Percentiles rank a stretch among this genome's conserved stretches.
phyloP scores from a whole-genome alignment of 2,888 invertebrate genomes.

The Xanthia togata region DNA sequence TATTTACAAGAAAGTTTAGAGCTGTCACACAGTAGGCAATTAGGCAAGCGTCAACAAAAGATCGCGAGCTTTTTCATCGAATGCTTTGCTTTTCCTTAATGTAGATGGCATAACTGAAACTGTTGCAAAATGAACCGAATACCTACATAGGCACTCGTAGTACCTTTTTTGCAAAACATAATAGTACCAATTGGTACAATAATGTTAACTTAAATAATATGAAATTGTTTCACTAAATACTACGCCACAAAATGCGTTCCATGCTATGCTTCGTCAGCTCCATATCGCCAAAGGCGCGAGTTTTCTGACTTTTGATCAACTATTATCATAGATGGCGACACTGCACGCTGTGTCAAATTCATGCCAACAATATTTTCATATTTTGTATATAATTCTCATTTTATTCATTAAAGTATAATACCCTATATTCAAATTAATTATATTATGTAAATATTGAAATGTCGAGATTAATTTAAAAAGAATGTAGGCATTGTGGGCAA shows the following conservation, averaged over 20 bases:
- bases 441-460: neutral
- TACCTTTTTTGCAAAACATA: neutral
- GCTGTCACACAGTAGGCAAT: neutral
- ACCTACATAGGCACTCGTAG: neutral
- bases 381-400: neutral
- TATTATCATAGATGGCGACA: slow-evolving; percentile 35
- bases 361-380: neutral
- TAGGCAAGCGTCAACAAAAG: neutral
- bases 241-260: neutral
- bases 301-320: neutral
- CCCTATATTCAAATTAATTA: too few species aligned
- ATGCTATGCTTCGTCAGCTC: neutral
- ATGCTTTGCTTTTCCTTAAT: too few species aligned
- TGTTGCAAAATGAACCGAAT: neutral
- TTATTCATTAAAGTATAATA: neutral
- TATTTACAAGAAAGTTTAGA: neutral
- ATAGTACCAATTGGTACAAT: neutral
- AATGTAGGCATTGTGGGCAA: neutral
- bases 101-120: slow-evolving; percentile 33
- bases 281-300: neutral
- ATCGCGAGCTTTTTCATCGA: neutral
- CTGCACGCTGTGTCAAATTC: neutral
- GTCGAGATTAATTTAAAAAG: neutral
- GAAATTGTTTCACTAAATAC: too few species aligned
- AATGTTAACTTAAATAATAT: neutral